phyloP scores from a whole-genome alignment of 2,113 vertebrate species.

The Microcebus ravelobensis region DNA sequence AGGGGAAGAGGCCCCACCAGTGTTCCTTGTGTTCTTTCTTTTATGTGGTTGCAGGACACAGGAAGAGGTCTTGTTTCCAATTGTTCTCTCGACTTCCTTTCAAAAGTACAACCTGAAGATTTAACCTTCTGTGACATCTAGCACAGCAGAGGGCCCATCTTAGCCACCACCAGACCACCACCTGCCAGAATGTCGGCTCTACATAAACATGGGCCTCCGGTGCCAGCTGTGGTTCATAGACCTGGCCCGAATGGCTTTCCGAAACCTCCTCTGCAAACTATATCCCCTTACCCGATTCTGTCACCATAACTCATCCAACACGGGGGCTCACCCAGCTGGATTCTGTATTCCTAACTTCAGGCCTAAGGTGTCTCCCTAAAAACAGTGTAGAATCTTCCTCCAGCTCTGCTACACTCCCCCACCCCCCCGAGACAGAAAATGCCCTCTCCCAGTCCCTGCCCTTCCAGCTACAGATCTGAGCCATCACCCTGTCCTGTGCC shows the following conservation, averaged over 20 bases:
- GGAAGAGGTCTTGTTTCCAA: not conserved
- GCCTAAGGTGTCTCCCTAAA: not conserved
- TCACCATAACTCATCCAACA: not conserved
- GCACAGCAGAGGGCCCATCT: not conserved
- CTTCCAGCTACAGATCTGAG: not conserved
- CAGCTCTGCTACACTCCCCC: not conserved
- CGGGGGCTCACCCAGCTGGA: not conserved
- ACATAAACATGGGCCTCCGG: not conserved
- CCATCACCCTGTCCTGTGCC: no score
- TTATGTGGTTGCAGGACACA: not conserved
- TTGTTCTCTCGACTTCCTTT: not conserved
- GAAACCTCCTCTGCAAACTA: not conserved
- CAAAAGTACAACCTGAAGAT: not conserved
- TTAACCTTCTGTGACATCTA: not conserved
- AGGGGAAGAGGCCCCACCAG: accelerated
- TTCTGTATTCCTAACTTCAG: not conserved
- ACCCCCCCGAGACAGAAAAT: not conserved
- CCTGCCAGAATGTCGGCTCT: not conserved
- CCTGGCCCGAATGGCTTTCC: not conserved
- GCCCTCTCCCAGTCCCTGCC: not conserved
- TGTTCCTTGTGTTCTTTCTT: not conserved
- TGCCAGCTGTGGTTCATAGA: not conserved
- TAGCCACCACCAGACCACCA: not conserved
- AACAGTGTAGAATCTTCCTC: not conserved
- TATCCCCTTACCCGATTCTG: not conserved